Evolutionary conservation across 2,113 vertebrate species (phyloP).

Genomic region (Oncorhynchus keta): DNA sequence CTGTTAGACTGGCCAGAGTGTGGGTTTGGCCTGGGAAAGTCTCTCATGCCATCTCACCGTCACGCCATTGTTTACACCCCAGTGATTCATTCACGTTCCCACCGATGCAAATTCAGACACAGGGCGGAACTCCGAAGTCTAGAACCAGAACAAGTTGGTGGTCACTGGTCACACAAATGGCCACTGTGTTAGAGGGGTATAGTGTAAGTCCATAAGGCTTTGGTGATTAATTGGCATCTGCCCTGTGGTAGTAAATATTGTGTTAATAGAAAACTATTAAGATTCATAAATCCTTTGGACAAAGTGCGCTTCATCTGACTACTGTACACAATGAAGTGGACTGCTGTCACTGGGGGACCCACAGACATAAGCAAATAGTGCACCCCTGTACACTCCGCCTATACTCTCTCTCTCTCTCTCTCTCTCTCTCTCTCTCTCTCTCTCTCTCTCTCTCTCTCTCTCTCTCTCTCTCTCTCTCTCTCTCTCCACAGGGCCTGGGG

Average conservation of each 20-base stretch:
- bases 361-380: slow-evolving; percentile 48
- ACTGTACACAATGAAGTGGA: slow-evolving; percentile 34
- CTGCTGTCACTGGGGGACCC: slow-evolving; percentile 37
- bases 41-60: neutral
- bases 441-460: neutral
- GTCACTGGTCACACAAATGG: neutral
- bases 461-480: slow-evolving; percentile 19
- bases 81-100: slow-evolving; percentile 18
- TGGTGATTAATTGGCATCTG: slow-evolving; percentile 11
- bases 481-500: slow-evolving; percentile 52
- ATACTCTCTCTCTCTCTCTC: too few relatives aligned
- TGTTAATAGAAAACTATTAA: slow-evolving; percentile 12
- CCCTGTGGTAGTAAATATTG: neutral
- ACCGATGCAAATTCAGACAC: neutral
- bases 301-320: slow-evolving; percentile 23
- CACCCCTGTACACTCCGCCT: too few relatives aligned
- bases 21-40: slow-evolving; percentile 28
- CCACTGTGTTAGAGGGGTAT: neutral
- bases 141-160: neutral
- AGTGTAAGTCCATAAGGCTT: neutral
- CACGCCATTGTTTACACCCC: neutral
- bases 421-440: slow-evolving; percentile 13
- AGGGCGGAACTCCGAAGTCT: neutral
- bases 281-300: slow-evolving; percentile 34
- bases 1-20: too few relatives aligned